These are phyloP conservation scores for Arion vulgaris DNA, from an alignment of 1,140 invertebrate genomes.

Conservation along the genomic window DNA sequence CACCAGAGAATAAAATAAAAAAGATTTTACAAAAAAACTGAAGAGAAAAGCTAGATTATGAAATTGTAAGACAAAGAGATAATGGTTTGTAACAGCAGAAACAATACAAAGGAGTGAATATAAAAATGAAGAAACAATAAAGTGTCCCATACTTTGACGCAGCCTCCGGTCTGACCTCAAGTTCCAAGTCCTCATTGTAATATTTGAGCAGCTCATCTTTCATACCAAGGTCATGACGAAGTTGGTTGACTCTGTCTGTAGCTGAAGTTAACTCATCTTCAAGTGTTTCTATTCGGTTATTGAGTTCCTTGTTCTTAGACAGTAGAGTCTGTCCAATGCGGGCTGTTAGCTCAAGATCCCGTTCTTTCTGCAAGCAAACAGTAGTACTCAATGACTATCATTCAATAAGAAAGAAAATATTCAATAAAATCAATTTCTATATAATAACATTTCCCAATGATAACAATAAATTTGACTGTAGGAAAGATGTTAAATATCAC, in stretches of 20 bases:
- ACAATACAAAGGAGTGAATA: too few relatives aligned
- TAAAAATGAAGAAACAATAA: neutral
- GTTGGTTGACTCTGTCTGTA: constrained; percentile 89
- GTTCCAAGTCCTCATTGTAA: constrained; percentile 74
- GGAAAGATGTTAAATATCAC: too few relatives aligned
- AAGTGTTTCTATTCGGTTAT: constrained; percentile 74
- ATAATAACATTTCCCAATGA: too few relatives aligned
- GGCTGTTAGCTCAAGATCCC: constrained; percentile 87
- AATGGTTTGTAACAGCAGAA: too few relatives aligned
- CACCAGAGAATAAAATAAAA: too few relatives aligned
- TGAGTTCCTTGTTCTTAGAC: constrained; percentile 86
- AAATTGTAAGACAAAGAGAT: too few relatives aligned
- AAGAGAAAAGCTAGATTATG: too few relatives aligned
- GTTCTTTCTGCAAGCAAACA: constrained; percentile 69
- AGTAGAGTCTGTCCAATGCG: constrained; percentile 95
- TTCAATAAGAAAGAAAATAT: neutral
- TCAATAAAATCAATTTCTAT: neutral
- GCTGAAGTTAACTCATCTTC: constrained; percentile 85
- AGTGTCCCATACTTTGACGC: constrained; percentile 33
- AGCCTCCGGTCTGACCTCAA: constrained; percentile 44
- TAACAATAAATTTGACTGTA: too few relatives aligned
- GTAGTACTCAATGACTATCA: too few relatives aligned
- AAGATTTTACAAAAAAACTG: too few relatives aligned
- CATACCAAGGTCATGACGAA: constrained; percentile 89
- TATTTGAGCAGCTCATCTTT: constrained; percentile 93